phyloP scores from a whole-genome alignment of 1,140 invertebrate genomes.

The Potamilus streckersoni region DNA sequence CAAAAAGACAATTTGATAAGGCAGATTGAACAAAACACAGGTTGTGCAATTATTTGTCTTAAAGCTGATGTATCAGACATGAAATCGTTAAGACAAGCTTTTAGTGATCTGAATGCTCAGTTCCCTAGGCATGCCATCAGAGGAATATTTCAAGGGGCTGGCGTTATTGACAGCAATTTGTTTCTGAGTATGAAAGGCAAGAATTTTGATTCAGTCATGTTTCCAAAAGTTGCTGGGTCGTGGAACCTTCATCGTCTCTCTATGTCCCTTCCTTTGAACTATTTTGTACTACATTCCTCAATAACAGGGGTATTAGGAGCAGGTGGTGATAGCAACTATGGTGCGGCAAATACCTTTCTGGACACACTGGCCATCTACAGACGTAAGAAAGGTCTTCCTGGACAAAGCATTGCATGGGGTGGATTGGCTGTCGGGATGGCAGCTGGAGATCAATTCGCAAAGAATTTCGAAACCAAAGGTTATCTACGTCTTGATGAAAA shows the following conservation, averaged over 20 bases:
- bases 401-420: conserved; percentile 26
- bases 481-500: not conserved
- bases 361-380: conserved; percentile 45
- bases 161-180: conserved; percentile 42
- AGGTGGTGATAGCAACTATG: conserved; percentile 47
- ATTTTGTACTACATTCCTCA: conserved; percentile 51
- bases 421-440: conserved; percentile 18
- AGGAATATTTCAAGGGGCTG: not conserved
- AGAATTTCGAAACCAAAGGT: conserved; percentile 15
- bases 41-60: conserved; percentile 29
- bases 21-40: conserved; percentile 14
- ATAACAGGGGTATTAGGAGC: conserved; percentile 42
- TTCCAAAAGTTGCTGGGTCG: conserved; percentile 51
- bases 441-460: conserved; percentile 14
- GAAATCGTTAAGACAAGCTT: too few species aligned
- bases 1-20: conserved; percentile 30
- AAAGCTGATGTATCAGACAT: conserved; percentile 30
- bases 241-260: conserved; percentile 53
- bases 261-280: conserved; percentile 36
- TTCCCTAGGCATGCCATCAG: too few species aligned
- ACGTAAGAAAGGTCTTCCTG: conserved; percentile 28
- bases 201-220: conserved; percentile 34
- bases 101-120: too few species aligned
- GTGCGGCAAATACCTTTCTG: conserved; percentile 48
- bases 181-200: conserved; percentile 35